Evolutionary conservation across 2,888 invertebrate species (phyloP).

Genomic region (Sussaba pulchella): DNA sequence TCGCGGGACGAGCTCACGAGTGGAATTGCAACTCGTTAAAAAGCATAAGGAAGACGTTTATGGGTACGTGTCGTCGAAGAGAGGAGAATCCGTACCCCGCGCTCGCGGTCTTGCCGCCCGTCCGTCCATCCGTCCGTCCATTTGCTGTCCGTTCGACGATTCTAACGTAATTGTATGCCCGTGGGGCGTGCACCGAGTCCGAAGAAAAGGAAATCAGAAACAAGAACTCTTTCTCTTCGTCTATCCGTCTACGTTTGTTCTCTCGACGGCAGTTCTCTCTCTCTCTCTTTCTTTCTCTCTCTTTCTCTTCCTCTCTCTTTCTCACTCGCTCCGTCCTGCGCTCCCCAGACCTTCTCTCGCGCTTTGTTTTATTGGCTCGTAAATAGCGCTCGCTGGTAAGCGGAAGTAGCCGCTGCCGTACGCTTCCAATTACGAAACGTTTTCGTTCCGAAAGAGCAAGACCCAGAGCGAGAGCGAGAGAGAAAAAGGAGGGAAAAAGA

Average conservation of each 20-base stretch:
- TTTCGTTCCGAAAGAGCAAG: slow-evolving; percentile 66
- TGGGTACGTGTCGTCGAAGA: slow-evolving; percentile 69
- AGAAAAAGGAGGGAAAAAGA: background rate
- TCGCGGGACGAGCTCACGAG: slow-evolving; percentile 35
- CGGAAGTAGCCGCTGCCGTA: slow-evolving; percentile 77
- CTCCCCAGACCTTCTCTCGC: slow-evolving; percentile 58
- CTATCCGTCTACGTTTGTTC: no score
- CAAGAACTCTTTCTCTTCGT: slow-evolving; percentile 31
- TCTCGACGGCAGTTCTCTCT: no score
- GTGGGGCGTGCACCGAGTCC: slow-evolving; percentile 62
- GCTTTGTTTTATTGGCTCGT: slow-evolving; percentile 81
- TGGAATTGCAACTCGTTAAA: slow-evolving; percentile 71
- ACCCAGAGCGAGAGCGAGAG: slow-evolving; percentile 38
- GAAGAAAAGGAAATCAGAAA: slow-evolving; percentile 59
- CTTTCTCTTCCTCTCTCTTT: slow-evolving; percentile 19
- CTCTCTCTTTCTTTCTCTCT: slow-evolving; percentile 16
- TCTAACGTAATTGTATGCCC: slow-evolving; percentile 74
- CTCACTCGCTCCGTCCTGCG: slow-evolving; percentile 19
- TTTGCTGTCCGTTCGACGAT: slow-evolving; percentile 67
- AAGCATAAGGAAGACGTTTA: slow-evolving; percentile 74
- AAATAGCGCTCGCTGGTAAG: slow-evolving; percentile 77
- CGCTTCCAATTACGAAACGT: slow-evolving; percentile 76
- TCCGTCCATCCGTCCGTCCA: slow-evolving; percentile 55
- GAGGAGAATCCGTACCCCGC: slow-evolving; percentile 37
- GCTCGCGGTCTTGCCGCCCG: slow-evolving; percentile 18